Percentiles rank a stretch among this genome's conserved stretches.
These are phyloP conservation scores for Epizoanthus scotinus DNA, from an alignment of 92 coral and sea anemone genomes.

Conservation along the genomic window DNA sequence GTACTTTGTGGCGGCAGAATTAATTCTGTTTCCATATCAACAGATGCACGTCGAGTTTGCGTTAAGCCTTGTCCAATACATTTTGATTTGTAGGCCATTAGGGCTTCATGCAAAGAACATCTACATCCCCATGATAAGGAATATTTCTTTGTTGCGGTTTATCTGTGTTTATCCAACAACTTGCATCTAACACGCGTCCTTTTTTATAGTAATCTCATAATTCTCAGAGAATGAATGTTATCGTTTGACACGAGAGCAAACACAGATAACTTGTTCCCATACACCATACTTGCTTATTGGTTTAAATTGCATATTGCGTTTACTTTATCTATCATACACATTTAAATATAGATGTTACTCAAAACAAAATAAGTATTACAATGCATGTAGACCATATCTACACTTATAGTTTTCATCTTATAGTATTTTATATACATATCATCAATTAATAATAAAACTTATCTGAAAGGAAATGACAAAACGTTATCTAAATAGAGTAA, in stretches of 20 bases:
- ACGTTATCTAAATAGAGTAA: too few species aligned
- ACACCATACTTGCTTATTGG: neutral
- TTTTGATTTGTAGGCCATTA: constrained; percentile 11
- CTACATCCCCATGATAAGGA: neutral
- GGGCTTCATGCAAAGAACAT: neutral
- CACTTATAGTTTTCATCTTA: too few species aligned
- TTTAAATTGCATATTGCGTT: too few species aligned
- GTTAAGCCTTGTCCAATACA: neutral
- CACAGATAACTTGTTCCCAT: neutral
- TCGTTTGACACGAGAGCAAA: neutral
- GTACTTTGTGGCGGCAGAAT: neutral
- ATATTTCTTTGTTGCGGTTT: neutral
- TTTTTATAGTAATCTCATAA: neutral
- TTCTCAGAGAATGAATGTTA: neutral
- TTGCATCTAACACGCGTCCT: neutral
- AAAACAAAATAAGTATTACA: too few species aligned
- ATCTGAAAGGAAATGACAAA: too few species aligned
- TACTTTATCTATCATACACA: too few species aligned
- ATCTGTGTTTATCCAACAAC: neutral
- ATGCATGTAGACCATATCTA: too few species aligned
- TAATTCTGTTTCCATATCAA: constrained; percentile 4
- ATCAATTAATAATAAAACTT: too few species aligned
- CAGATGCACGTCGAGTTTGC: neutral
- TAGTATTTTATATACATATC: too few species aligned
- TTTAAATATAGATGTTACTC: too few species aligned